Base-by-base conservation (phyloP, 1,140 invertebrate species). In the Drosophila bipectinata region DNA sequence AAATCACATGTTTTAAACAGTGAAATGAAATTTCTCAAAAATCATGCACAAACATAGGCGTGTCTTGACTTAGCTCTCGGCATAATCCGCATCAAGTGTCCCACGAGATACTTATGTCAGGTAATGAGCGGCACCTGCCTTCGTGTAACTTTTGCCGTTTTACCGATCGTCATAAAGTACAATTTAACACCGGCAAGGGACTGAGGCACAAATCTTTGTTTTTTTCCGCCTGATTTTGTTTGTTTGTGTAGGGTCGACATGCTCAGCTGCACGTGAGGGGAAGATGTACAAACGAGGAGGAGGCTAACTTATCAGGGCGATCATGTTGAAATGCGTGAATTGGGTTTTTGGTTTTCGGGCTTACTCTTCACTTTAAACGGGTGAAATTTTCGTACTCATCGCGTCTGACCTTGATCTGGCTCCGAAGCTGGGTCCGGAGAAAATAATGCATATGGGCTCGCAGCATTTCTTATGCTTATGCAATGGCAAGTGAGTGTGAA, bases 391-490 rank as follows among this genome's bases (percentile, higher is more conserved):
- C 66, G 66, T 69, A 69, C 66, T 69, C 66, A 21, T 37, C 66
- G 66, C 49, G 39, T 18, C 63, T 69, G 66, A 69, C 66, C 66
- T 69, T 69, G 66, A 69, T 69, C 51, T 56, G 63, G 44, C 51
- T 57, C 63, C 64, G 44, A 32, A 41, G 51, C 52, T 69, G 44
- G 21, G 21, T 21, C 21, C n/a, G 66, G 66, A 69, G 66, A 69
- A 69, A 69, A 69, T 56, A 69, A 47, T 57, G 63, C 34, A 69
- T 30, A 68, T 69, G 66, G 61, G 32, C 49, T 55, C 39, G 62
- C 66, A 68, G 68, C 63, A 69, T 69, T 69, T 69, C 66, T 69
- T 69, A 69, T 69, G 66, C 63, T 69, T 69, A 69, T 69, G 66
- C 66, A 69, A 69, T 48, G 52, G 12, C 66, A 56, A 68, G 66